phyloP scores from a whole-genome alignment of 2,113 vertebrate species.

The Proterorhinus semilunaris region DNA sequence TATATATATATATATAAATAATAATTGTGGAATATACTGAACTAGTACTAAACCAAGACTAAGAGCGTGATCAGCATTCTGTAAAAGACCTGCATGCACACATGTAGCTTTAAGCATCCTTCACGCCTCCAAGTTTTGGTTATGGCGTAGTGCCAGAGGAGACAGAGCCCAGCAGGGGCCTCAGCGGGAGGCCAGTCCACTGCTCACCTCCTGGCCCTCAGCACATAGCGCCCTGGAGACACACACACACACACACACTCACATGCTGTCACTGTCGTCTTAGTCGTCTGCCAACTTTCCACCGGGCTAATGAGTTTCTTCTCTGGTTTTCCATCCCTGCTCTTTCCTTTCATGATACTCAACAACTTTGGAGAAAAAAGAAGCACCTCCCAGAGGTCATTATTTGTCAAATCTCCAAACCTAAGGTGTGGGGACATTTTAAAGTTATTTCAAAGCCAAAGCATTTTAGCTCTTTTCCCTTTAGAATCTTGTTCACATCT shows the following conservation, averaged over 20 bases:
- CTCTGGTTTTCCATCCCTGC: constrained; percentile 14
- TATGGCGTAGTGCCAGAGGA: constrained; percentile 69
- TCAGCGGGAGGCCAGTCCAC: constrained; percentile 70
- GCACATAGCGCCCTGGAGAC: constrained; percentile 29
- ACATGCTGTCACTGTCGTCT: constrained; percentile 27
- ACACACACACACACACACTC: constrained; percentile 23
- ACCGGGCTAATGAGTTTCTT: constrained; percentile 34
- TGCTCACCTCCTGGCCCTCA: constrained; percentile 44
- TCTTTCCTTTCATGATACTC: not conserved
- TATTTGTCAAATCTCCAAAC: not conserved
- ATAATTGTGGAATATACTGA: too few species aligned
- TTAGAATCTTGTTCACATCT: too few species aligned
- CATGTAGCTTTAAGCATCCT: constrained; percentile 8
- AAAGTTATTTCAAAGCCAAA: too few species aligned
- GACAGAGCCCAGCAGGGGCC: constrained; percentile 73
- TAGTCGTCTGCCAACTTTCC: constrained; percentile 23
- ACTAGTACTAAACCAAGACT: too few species aligned
- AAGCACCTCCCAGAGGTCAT: not conserved
- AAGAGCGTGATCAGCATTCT: too few species aligned
- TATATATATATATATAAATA: too few species aligned
- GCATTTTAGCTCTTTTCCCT: too few species aligned
- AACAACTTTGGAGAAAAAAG: constrained; percentile 1
- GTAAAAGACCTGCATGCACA: not conserved
- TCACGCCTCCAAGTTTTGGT: constrained; percentile 35
- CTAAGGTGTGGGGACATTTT: too few species aligned